Evolutionary conservation across 2,113 vertebrate genomes (phyloP).

Genomic region (Campylomormyrus tamandua): DNA sequence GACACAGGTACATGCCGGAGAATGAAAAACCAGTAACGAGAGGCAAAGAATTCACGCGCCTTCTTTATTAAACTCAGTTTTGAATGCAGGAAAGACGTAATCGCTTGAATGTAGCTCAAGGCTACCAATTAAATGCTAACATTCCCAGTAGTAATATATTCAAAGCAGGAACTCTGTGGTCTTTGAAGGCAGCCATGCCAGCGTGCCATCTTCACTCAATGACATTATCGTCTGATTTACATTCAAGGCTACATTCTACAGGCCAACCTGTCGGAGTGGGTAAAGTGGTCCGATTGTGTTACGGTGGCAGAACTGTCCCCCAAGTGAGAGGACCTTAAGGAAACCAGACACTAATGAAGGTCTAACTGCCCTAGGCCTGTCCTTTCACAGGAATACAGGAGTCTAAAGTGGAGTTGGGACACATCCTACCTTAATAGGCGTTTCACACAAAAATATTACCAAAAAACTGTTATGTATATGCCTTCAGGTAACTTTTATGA

Average conservation of each 20-base stretch:
- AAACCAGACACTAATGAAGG: not conserved
- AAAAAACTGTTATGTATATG: not conserved
- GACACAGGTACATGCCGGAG: not conserved
- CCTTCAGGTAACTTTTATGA: not conserved
- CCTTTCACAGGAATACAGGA: not conserved
- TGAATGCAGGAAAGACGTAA: conserved; percentile 7
- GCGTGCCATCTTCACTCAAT: conserved; percentile 9
- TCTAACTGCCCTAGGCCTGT: not conserved
- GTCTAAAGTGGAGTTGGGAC: not conserved
- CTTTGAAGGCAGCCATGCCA: conserved; percentile 24
- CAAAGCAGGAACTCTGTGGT: conserved; percentile 23
- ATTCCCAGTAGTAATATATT: conserved; percentile 25
- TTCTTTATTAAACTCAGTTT: conserved; percentile 23
- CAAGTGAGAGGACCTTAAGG: not conserved
- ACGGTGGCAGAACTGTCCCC: not conserved
- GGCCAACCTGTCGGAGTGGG: conserved; percentile 16
- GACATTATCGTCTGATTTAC: conserved; percentile 29
- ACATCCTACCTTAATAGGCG: not conserved
- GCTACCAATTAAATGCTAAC: conserved; percentile 25
- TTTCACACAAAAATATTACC: not conserved
- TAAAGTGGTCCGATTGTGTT: not conserved
- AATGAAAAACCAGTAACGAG: conserved; percentile 16
- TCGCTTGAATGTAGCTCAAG: conserved; percentile 8
- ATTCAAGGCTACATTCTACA: conserved; percentile 14
- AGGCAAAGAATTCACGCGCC: not conserved